Conservation (phyloP, 2,797 vertebrate species). For the Sphaeramia orbicularis region DNA sequence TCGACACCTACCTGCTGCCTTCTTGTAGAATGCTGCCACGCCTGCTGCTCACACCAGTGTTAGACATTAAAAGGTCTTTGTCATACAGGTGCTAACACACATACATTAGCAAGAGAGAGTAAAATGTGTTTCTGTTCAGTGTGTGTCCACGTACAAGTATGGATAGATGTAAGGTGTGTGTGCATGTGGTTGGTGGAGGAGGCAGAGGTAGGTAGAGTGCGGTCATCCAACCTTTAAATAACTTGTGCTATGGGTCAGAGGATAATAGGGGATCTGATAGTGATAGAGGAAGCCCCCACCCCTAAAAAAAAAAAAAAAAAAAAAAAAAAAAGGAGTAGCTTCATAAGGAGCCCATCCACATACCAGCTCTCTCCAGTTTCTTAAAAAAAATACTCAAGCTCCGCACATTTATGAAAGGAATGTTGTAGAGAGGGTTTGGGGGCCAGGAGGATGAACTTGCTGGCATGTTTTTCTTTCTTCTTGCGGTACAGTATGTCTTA, state of each 20-base stretch:
- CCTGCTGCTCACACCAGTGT: constrained; percentile 57
- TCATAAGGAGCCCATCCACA: constrained; percentile 69
- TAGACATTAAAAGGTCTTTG: constrained; percentile 44
- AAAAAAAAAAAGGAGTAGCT: constrained; percentile 52
- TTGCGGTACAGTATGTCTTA: constrained; percentile 27
- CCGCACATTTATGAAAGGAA: constrained; percentile 84
- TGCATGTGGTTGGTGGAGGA: constrained; percentile 10
- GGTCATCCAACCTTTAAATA: constrained; percentile 62
- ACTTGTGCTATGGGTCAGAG: constrained; percentile 61
- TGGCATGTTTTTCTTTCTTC: constrained; percentile 62
- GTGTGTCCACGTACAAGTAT: constrained; percentile 3
- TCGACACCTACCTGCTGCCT: constrained; percentile 42
- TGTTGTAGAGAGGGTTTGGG: constrained; percentile 69
- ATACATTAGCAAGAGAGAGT: constrained; percentile 57
- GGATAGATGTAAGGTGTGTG: constrained; percentile 7
- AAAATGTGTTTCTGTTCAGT: constrained; percentile 32
- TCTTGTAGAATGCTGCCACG: constrained; percentile 58
- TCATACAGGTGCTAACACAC: constrained; percentile 53
- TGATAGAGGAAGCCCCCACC: constrained; percentile 59
- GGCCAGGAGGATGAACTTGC: constrained; percentile 55
- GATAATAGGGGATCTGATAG: constrained; percentile 61
- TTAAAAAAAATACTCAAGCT: constrained; percentile 62
- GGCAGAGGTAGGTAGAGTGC: constrained; percentile 24
- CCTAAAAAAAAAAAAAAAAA: too few species aligned
- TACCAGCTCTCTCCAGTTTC: constrained; percentile 76